Base-by-base conservation (phyloP, 1,140 invertebrate genomes). In the Temnothorax longispinosus region DNA sequence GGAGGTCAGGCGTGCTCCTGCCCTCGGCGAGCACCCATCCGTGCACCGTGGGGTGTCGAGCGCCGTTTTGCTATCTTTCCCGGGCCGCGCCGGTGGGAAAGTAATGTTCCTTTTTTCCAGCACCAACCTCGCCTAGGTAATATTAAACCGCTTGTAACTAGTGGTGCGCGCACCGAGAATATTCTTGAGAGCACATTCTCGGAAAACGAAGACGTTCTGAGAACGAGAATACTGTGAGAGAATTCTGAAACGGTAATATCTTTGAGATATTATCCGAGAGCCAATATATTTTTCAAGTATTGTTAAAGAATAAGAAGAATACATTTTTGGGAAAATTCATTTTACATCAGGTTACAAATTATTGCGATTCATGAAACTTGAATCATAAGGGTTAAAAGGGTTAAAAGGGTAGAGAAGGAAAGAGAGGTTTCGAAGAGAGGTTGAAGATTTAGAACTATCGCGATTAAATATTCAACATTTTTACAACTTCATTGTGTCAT, bases 1-100 rank as follows among this genome's bases (percentile, higher is more conserved):
- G 92, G 92, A 94, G 94, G 93, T 95, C 93, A 94, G 92, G 94
- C 94, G 94, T 95, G 93, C 91, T 90, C 87, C 90, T 91, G 87
- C 82, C 90, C 85, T 75, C 90, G 87, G 78, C 89, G 87, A 92
- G 92, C 93, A 93, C 85, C 90, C 90, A 93, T 87, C 91, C 93
- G 91, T 92, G 89, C 93, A 86, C 92, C 86, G 89, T 90, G 91
- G 94, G 92, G 91, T 93, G 94, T 91, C 87, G 91, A 88, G 82
- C 88, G 87, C 54, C 67, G 86, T 90, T 92, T 90, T 82, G 87
- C 88, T 69, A 67, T 81, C 50, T 81, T 81, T 81, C 65, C 77
- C 47, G 64, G 35, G 47, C 52, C 27, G 27, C 27, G 27, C 27
- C 64, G 77, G 35, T 71, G 32, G 62, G 50, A 81, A 81, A 81